phyloP scores from a whole-genome alignment of 2,888 invertebrate species.

The Hypomecis atomaria region DNA sequence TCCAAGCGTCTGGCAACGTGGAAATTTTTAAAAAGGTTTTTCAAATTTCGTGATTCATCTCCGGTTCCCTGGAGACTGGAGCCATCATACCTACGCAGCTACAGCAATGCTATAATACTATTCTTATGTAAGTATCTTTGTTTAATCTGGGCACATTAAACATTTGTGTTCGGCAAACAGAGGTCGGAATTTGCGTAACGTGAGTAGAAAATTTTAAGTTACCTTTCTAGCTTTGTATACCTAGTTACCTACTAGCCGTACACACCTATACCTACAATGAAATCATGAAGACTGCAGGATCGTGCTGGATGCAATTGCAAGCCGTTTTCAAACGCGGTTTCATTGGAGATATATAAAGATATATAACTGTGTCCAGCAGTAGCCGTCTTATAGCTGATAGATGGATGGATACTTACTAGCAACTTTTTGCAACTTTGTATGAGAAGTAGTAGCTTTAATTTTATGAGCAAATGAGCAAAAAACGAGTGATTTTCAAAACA shows the following conservation, averaged over 20 bases:
- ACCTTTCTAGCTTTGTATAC: slow-evolving; percentile 36
- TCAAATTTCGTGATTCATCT: slow-evolving; percentile 66
- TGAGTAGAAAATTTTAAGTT: slow-evolving; percentile 45
- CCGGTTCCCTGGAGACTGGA: slow-evolving; percentile 52
- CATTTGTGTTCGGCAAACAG: slow-evolving; percentile 62
- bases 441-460: no score
- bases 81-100: slow-evolving; percentile 46
- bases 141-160: slow-evolving; percentile 65
- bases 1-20: slow-evolving; percentile 60
- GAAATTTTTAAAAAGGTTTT: slow-evolving; percentile 71
- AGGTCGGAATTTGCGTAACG: slow-evolving; percentile 57
- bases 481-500: no score
- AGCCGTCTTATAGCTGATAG: no score
- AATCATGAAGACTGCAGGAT: no score
- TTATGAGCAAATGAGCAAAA: no score
- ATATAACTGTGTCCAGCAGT: no score
- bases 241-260: not conserved
- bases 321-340: no score
- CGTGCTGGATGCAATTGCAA: no score
- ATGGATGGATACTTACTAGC: no score
- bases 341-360: no score
- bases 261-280: no score
- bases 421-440: no score
- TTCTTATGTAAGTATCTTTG: slow-evolving; percentile 52
- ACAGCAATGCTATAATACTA: slow-evolving; percentile 4